Evolutionary conservation across 2,888 invertebrate genomes (phyloP).

Genomic region (Synanthedon vespiformis): DNA sequence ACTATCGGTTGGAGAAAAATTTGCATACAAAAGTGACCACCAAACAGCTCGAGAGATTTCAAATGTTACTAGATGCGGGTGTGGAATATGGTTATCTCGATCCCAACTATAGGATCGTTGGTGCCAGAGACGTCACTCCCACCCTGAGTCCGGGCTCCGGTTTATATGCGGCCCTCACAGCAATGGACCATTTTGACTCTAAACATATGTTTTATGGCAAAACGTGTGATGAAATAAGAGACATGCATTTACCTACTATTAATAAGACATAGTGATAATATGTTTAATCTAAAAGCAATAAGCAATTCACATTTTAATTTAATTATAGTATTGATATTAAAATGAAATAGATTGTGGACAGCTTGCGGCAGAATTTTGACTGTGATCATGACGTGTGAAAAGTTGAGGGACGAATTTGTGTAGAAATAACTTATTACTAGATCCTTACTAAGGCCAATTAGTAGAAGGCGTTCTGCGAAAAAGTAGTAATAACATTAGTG

Average conservation of each 20-base stretch:
- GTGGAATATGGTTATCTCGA: slow-evolving; percentile 30
- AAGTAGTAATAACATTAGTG: too few relatives aligned
- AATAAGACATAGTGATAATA: background rate
- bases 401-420: too few relatives aligned
- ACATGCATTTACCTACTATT: background rate
- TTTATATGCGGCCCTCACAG: slow-evolving; percentile 29
- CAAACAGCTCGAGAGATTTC: slow-evolving; percentile 27
- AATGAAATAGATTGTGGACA: too few relatives aligned
- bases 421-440: too few relatives aligned
- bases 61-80: slow-evolving; percentile 33
- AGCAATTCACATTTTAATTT: too few relatives aligned
- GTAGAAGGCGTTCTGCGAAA: too few relatives aligned
- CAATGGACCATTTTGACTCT: slow-evolving; percentile 31
- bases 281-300: too few relatives aligned
- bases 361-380: too few relatives aligned
- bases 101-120: slow-evolving; percentile 32
- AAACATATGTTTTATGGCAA: slow-evolving; percentile 18
- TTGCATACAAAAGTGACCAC: slow-evolving; percentile 26
- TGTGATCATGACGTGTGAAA: too few relatives aligned
- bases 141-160: slow-evolving; percentile 42
- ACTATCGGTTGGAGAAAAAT: slow-evolving; percentile 37
- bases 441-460: too few relatives aligned
- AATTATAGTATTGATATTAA: too few relatives aligned
- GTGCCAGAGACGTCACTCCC: slow-evolving; percentile 29
- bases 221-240: slow-evolving; percentile 18